Evolutionary conservation across 2,797 vertebrate species (phyloP), one percentile per base, ranked within the genome.

Genomic region (Okamejei kenojei): DNA sequence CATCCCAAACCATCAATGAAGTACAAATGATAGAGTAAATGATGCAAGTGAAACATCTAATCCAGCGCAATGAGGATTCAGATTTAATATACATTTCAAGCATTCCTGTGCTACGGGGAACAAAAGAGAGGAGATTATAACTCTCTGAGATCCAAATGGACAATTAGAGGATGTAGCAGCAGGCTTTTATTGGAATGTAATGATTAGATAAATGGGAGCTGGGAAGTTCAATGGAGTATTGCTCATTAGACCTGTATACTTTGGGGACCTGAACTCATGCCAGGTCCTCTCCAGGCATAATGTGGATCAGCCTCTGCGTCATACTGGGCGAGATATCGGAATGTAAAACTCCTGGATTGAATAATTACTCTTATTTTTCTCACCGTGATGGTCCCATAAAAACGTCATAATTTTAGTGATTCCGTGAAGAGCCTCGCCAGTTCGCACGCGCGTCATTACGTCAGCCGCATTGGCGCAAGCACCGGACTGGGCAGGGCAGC

Each of bases 101-200:
- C 38, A 92, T 54, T 92, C 23, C 90, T 74, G 7, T 15, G 21
- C 23, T 76, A 13, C 26, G 76, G 23, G 68, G 73, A 38, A 71
- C 23, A 92, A 71, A 54, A 54, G 35, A 0, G 29, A 91, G 71
- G 38, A 92, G n/a, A 68, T 29, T 54, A 58, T 35, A 92, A 76
- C 38, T 54, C 90, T 74, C 90, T 74, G 73, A 76, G 90, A 76
- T 76, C 71, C 65, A 92, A 92, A 92, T 92, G 35, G 38, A 76
- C 71, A 92, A 92, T 92, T 29, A 92, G 71, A 92, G 90, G 71
- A 21, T 76, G 35, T 8, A n/a, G 90, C 35, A 54, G 35, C 23
- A 92, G 45, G 38, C 26, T 76, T 92, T 92, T 92, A 92, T 92
- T n/a, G 90, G 71, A 76, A 92, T 58, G 90, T 92, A 92, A 92